Evolutionary conservation across 2,888 invertebrate genomes (phyloP).

Genomic region (Sphecodes monilicornis): DNA sequence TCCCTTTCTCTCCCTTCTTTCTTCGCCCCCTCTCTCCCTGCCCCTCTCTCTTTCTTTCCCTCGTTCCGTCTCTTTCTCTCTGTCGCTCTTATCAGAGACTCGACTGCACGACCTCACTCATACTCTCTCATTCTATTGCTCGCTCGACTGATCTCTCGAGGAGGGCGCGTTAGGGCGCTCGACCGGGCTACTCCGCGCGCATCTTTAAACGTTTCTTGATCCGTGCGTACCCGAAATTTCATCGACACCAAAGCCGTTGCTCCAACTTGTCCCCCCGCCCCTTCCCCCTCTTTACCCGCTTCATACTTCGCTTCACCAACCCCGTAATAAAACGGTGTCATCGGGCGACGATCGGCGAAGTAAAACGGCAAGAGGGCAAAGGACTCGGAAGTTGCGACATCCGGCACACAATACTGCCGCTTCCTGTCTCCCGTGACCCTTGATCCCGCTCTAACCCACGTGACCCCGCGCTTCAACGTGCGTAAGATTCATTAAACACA

Average conservation of each 20-base stretch:
- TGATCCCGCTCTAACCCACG: slow-evolving; percentile 62
- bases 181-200: slow-evolving; percentile 50
- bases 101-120: slow-evolving; percentile 51
- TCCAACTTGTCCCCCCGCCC: neutral
- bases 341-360: slow-evolving; percentile 19
- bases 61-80: slow-evolving; percentile 48
- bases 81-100: slow-evolving; percentile 55
- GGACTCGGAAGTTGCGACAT: slow-evolving; percentile 81
- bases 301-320: neutral
- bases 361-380: slow-evolving; percentile 67
- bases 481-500: slow-evolving; percentile 49
- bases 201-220: slow-evolving; percentile 46
- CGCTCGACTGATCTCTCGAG: slow-evolving; percentile 68
- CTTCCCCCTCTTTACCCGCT: neutral
- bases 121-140: slow-evolving; percentile 60
- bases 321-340: slow-evolving; percentile 1
- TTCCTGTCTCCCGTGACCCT: slow-evolving; percentile 75
- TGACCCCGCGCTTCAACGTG: slow-evolving; percentile 51
- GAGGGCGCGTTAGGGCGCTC: slow-evolving; percentile 73
- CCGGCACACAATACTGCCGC: slow-evolving; percentile 74
- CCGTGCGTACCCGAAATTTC: slow-evolving; percentile 49
- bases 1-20: slow-evolving; percentile 63
- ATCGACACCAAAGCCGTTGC: slow-evolving; percentile 14
- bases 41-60: slow-evolving; percentile 50
- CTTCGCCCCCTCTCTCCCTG: slow-evolving; percentile 44